phyloP scores from a whole-genome alignment of 2,888 invertebrate species.

The Euspilapteryx auroguttella region DNA sequence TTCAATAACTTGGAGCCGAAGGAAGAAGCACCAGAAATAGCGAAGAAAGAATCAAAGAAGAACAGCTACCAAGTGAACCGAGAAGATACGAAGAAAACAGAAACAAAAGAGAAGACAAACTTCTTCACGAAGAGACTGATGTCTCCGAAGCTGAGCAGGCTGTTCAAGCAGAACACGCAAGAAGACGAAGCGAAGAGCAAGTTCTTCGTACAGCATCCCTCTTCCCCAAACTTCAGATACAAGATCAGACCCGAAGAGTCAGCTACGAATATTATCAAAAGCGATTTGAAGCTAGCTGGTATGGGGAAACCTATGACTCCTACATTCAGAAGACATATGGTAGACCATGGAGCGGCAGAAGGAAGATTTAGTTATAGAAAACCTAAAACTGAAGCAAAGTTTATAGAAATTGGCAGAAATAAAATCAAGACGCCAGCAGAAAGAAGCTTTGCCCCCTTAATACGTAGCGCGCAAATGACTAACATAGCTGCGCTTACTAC shows the following conservation, averaged over 20 bases:
- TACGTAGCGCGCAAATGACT: conserved; percentile 14
- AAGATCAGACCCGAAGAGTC: conserved; percentile 11
- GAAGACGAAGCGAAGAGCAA: conserved; percentile 24
- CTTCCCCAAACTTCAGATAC: conserved; percentile 21
- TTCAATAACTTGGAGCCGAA: too few relatives aligned
- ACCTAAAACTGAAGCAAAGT: conserved; percentile 13
- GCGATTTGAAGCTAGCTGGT: conserved; percentile 37
- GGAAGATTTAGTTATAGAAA: conserved; percentile 35
- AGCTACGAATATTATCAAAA: conserved; percentile 31
- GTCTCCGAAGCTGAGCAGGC: conserved; percentile 41
- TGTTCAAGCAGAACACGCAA: conserved; percentile 33
- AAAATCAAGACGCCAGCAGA: conserved; percentile 21
- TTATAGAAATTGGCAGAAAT: conserved; percentile 25
- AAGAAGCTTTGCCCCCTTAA: conserved; percentile 13
- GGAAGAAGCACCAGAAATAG: too few relatives aligned
- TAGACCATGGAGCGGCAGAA: conserved; percentile 24
- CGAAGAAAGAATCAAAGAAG: too few relatives aligned
- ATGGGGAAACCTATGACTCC: conserved; percentile 53
- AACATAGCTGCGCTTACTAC: conserved; percentile 15
- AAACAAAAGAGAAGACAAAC: conserved; percentile 25
- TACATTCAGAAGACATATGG: conserved; percentile 31
- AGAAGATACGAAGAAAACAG: too few relatives aligned
- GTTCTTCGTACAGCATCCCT: conserved; percentile 38
- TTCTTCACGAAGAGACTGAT: conserved; percentile 41
- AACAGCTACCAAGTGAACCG: too few relatives aligned